A percentile compares a stretch with the other conserved stretches of the same genome.
These are phyloP conservation scores for Macropis europaea DNA, from an alignment of 2,888 invertebrate species.

Conservation along the genomic window DNA sequence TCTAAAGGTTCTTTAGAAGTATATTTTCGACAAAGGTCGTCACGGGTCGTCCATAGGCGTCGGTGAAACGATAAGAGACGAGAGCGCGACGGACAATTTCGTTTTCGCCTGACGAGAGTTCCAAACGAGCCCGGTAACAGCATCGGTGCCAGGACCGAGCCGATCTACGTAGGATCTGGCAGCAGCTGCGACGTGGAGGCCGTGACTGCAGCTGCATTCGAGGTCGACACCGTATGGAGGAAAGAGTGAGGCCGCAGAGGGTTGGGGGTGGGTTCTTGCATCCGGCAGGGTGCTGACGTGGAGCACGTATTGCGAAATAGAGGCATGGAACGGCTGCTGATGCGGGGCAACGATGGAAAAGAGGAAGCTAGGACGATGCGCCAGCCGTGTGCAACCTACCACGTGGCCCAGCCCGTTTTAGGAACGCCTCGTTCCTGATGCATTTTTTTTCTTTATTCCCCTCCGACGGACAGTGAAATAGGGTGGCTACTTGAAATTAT, in stretches of 20 bases:
- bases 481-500: slow-evolving; percentile 2
- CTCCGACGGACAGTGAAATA: not conserved
- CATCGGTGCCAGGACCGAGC: slow-evolving; percentile 50
- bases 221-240: slow-evolving; percentile 41
- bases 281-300: slow-evolving; percentile 62
- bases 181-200: slow-evolving; percentile 55
- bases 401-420: slow-evolving; percentile 33
- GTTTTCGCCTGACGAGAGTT: slow-evolving; percentile 68
- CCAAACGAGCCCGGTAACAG: slow-evolving; percentile 60
- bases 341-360: slow-evolving; percentile 30
- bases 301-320: slow-evolving; percentile 61
- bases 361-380: slow-evolving; percentile 25
- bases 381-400: slow-evolving; percentile 28
- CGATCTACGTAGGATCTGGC: slow-evolving; percentile 57
- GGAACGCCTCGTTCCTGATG: slow-evolving; percentile 4
- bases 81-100: slow-evolving; percentile 65
- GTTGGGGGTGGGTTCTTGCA: slow-evolving; percentile 40
- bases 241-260: not conserved
- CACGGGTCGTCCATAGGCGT: slow-evolving; percentile 31
- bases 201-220: slow-evolving; percentile 59
- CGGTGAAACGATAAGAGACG: slow-evolving; percentile 64
- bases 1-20: no score
- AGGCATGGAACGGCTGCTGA: slow-evolving; percentile 42
- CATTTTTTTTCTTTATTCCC: not conserved
- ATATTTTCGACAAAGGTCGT: slow-evolving; percentile 4